A percentile compares a stretch with the other conserved stretches of the same genome.
Conservation (phyloP, 2,888 invertebrate species). For the Hoplodrina ambigua region DNA sequence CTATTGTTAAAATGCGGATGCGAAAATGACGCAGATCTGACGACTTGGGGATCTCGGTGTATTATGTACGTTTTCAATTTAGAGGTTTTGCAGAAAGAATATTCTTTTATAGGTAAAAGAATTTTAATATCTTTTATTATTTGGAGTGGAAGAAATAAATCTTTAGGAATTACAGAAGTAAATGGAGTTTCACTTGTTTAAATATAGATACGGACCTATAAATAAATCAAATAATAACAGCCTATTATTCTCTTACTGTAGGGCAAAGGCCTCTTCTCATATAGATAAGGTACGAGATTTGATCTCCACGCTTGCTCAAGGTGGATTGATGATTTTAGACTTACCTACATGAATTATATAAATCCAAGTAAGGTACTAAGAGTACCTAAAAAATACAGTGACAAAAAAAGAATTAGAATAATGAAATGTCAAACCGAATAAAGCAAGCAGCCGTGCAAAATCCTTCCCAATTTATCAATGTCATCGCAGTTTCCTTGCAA, state of each 20-base stretch:
- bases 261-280: too few relatives aligned
- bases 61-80: slow-evolving; percentile 24
- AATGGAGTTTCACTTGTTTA: too few relatives aligned
- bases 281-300: too few relatives aligned
- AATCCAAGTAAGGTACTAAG: background rate
- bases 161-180: too few relatives aligned
- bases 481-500: background rate
- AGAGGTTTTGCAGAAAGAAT: background rate
- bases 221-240: too few relatives aligned
- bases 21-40: background rate
- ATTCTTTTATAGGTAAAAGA: slow-evolving; percentile 5
- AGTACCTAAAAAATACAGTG: background rate
- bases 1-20: too few relatives aligned
- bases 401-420: background rate
- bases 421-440: slow-evolving; percentile 6
- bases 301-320: too few relatives aligned
- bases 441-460: background rate
- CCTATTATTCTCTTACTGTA: too few relatives aligned
- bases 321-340: too few relatives aligned
- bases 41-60: background rate
- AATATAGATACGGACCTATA: too few relatives aligned
- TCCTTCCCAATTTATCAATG: background rate
- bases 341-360: too few relatives aligned
- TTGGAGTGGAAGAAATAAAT: too few relatives aligned
- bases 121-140: slow-evolving; percentile 4